phyloP scores from a whole-genome alignment of 1,140 invertebrate genomes.

The Drosophila pallidifrons region DNA sequence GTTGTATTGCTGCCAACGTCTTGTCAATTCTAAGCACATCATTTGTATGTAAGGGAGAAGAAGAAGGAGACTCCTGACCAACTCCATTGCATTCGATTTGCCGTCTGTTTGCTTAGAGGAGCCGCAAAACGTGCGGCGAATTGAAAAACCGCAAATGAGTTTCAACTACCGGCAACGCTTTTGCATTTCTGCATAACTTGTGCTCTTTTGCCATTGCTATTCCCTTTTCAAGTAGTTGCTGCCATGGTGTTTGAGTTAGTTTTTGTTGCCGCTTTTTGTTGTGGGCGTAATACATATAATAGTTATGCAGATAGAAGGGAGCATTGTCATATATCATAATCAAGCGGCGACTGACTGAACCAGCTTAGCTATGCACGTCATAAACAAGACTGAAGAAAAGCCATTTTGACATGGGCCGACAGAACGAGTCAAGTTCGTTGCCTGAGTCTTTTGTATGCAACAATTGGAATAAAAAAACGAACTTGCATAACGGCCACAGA shows the following conservation, averaged over 20 bases:
- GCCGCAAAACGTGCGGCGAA: conserved; percentile 76
- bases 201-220: conserved; percentile 34
- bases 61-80: conserved; percentile 19
- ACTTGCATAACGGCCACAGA: conserved; percentile 54
- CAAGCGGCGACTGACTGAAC: conserved; percentile 51
- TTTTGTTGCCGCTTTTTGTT: conserved; percentile 20
- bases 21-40: conserved; percentile 79
- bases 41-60: conserved; percentile 28
- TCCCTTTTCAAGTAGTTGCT: conserved; percentile 18
- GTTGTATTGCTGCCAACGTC: conserved; percentile 63
- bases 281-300: conserved; percentile 40
- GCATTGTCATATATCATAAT: conserved; percentile 66
- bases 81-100: conserved; percentile 26
- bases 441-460: conserved; percentile 68
- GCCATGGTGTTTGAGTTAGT: conserved; percentile 29
- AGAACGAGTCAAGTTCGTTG: conserved; percentile 64
- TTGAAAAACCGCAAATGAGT: conserved; percentile 79
- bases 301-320: conserved; percentile 17
- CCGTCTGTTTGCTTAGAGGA: conserved; percentile 60
- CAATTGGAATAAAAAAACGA: conserved; percentile 41
- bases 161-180: conserved; percentile 64
- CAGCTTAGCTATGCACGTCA: conserved; percentile 51
- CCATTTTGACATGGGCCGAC: conserved; percentile 52
- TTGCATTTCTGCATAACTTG: conserved; percentile 77
- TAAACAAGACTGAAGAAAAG: conserved; percentile 53